Evolutionary conservation across 2,113 vertebrate genomes (phyloP).

Genomic region (Garra rufa): DNA sequence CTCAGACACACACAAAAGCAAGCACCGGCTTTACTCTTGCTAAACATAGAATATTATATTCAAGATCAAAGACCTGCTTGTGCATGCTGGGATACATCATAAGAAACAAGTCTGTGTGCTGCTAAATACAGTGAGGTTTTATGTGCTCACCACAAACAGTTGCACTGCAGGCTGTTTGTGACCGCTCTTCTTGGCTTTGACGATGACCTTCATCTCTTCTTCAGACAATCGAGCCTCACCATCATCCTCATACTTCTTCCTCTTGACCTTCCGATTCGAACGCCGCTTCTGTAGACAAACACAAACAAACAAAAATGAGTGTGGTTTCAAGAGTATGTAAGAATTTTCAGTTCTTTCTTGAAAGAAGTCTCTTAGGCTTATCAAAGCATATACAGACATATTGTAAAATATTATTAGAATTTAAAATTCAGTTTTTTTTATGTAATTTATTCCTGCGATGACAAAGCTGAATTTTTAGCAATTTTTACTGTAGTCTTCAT

Average conservation of each 20-base stretch:
- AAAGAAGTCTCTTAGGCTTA: background rate
- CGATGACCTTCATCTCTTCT: conserved; percentile 88
- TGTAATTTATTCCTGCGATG: background rate
- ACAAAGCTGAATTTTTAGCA: background rate
- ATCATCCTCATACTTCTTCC: conserved; percentile 94
- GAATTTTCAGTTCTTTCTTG: background rate
- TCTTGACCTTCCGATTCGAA: conserved; percentile 97
- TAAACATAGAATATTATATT: background rate
- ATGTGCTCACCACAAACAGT: conserved; percentile 90
- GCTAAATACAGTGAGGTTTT: background rate
- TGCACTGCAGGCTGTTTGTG: conserved; percentile 86
- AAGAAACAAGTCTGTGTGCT: background rate
- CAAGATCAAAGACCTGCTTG: background rate
- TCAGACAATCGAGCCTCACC: conserved; percentile 90
- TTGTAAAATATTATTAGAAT: background rate
- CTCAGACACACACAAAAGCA: background rate
- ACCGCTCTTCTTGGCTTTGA: conserved; percentile 89
- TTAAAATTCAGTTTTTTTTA: background rate
- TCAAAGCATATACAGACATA: background rate
- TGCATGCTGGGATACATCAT: background rate
- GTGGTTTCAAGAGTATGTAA: background rate
- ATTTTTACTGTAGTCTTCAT: background rate
- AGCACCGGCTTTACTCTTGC: background rate
- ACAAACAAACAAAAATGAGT: background rate
- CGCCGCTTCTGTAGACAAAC: conserved; percentile 88